Base-by-base conservation (phyloP, 2,797 vertebrate genomes). In the Tragopan temminckii region DNA sequence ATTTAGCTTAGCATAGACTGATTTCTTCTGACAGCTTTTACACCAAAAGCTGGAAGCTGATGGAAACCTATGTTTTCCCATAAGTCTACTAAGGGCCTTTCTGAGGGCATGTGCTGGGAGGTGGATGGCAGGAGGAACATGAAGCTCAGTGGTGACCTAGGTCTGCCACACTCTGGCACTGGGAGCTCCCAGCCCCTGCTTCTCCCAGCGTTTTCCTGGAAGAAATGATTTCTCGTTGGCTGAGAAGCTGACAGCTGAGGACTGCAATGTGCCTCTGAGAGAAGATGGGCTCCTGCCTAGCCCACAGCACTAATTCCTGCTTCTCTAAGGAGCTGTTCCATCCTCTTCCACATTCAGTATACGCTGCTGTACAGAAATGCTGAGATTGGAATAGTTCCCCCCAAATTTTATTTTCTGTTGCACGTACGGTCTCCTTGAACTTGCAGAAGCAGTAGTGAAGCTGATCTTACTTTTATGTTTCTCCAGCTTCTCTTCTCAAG, bases 401-500 rank as follows among this genome's bases (percentile, higher is more conserved):
- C 7, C n/a, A 57, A 29, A 13, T 76, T 83, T 68, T 24, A 68
- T 72, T 89, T 89, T 63, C 0, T 89, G 52, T 36, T 67, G 27
- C 62, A 10, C 77, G 57, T 45, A 53, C 0, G 5, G 25, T 74
- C 62, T 71, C 75, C 38, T 92, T 96, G 84, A 23, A 55, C 69
- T 85, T 88, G 42, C 80, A 89, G 67, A 50, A 91, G 61, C 66
- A 80, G 61, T 48, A 31, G 40, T 25, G 21, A 90, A 55, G 62
- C 25, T 94, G 53, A 88, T 78, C 58, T 85, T 74, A 84, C 23
- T 94, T 93, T 94, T 93, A 35, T 96, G 68, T 97, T 93, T 96
- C 77, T 90, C 43, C 91, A 99, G 99, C 98, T 9, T 99, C 98
- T 88, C 97, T 99, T 61, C 98, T 99, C 91, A 99, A 99, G 96